Percentiles rank a stretch among this genome's conserved stretches.
phyloP scores from a whole-genome alignment of 1,140 invertebrate genomes.

The honey bee (Apis mellifera) region DNA sequence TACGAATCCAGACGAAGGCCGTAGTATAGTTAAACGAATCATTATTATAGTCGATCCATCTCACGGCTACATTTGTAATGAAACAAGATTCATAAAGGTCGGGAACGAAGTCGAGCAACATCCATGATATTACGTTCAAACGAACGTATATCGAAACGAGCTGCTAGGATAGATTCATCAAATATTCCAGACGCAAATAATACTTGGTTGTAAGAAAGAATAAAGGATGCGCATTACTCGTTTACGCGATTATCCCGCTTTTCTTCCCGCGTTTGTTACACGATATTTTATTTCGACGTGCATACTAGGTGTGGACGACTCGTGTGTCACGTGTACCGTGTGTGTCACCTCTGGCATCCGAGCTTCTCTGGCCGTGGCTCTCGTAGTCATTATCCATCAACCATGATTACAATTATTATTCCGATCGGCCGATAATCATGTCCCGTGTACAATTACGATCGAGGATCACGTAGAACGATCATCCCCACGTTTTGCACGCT shows the following conservation, averaged over 20 bases:
- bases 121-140: neutral
- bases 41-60: neutral
- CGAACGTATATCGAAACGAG: neutral
- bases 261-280: slow-evolving; percentile 39
- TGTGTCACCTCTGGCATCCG: slow-evolving; percentile 57
- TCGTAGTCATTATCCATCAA: slow-evolving; percentile 60
- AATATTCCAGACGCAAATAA: neutral
- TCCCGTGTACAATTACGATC: slow-evolving; percentile 70
- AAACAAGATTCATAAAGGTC: neutral
- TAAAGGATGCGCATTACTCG: neutral
- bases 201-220: neutral
- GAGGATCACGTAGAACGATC: slow-evolving; percentile 69
- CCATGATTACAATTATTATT: slow-evolving; percentile 78
- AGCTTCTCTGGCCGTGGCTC: slow-evolving; percentile 17
- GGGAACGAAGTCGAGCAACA: neutral
- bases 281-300: slow-evolving; percentile 26
- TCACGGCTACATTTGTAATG: neutral
- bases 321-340: slow-evolving; percentile 42
- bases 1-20: neutral
- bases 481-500: slow-evolving; percentile 42
- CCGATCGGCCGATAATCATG: slow-evolving; percentile 76
- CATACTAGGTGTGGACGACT: slow-evolving; percentile 48
- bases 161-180: neutral
- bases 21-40: neutral
- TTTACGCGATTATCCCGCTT: slow-evolving; percentile 50